A percentile compares a stretch with the other conserved stretches of the same genome.
Evolutionary conservation across 2,888 invertebrate genomes (phyloP).

Genomic region (Teleogryllus oceanicus): DNA sequence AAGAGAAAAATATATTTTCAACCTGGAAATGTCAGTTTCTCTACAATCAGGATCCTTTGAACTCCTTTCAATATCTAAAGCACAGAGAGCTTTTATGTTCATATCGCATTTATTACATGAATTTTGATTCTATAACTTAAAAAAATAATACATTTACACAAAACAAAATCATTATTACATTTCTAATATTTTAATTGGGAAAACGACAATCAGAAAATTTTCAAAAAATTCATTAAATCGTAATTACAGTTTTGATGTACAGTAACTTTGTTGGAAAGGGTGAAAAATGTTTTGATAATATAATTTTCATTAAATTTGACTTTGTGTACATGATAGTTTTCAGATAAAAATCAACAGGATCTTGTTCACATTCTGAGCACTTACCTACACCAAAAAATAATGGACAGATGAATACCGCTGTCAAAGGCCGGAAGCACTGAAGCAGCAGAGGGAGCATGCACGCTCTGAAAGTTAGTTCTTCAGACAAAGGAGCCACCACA

Average conservation of each 20-base stretch:
- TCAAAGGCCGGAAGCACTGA: constrained; percentile 71
- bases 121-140: too few species aligned
- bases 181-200: too few species aligned
- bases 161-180: too few species aligned
- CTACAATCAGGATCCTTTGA: too few species aligned
- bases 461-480: constrained; percentile 92
- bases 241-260: not conserved
- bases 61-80: too few species aligned
- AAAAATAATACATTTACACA: too few species aligned
- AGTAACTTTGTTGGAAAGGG: constrained; percentile 11
- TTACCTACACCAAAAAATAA: constrained; percentile 86
- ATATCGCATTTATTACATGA: too few species aligned
- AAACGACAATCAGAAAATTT: too few species aligned
- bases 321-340: not conserved
- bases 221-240: too few species aligned
- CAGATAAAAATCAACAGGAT: not conserved
- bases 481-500: constrained; percentile 86
- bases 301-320: not conserved
- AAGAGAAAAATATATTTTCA: too few species aligned
- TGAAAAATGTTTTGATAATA: not conserved
- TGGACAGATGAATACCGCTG: constrained; percentile 79
- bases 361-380: constrained; percentile 35
- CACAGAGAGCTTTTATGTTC: too few species aligned
- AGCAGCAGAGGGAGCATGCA: constrained; percentile 90
- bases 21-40: too few species aligned